Evolutionary conservation across 2,797 vertebrate species (phyloP).

Genomic region (Eulemur mongoz): DNA sequence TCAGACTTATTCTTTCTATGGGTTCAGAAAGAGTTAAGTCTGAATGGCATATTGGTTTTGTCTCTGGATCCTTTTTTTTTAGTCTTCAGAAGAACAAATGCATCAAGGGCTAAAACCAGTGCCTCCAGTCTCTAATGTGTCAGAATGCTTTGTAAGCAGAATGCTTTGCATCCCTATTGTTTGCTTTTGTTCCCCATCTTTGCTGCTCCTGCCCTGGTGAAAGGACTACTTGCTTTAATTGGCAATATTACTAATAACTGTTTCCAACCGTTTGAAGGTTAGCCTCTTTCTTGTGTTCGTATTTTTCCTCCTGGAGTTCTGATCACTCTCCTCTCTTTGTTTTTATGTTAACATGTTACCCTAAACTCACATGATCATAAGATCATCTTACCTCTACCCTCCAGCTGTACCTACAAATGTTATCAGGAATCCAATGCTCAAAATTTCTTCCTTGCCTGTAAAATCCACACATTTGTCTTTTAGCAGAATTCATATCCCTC

Average conservation of each 20-base stretch:
- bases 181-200: constrained; percentile 10
- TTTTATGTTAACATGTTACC: neutral
- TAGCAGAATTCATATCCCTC: neutral
- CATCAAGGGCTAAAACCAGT: constrained; percentile 23
- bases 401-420: neutral
- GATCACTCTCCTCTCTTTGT: constrained; percentile 36
- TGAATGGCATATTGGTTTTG: constrained; percentile 48
- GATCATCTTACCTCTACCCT: neutral
- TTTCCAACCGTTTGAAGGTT: constrained; percentile 45
- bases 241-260: constrained; percentile 5
- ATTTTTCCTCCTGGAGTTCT: constrained; percentile 22
- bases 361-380: neutral
- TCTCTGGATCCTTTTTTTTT: constrained; percentile 38
- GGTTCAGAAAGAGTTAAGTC: constrained; percentile 37
- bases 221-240: constrained; percentile 36
- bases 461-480: neutral
- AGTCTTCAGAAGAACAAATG: constrained; percentile 3
- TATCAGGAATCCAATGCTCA: neutral
- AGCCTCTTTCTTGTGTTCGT: neutral
- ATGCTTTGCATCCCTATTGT: neutral
- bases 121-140: neutral
- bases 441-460: neutral
- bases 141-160: neutral
- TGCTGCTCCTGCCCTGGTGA: neutral
- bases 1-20: constrained; percentile 32